Evolutionary conservation across 2,797 vertebrate species (phyloP).

Genomic region (Brachyrhaphis roseni): DNA sequence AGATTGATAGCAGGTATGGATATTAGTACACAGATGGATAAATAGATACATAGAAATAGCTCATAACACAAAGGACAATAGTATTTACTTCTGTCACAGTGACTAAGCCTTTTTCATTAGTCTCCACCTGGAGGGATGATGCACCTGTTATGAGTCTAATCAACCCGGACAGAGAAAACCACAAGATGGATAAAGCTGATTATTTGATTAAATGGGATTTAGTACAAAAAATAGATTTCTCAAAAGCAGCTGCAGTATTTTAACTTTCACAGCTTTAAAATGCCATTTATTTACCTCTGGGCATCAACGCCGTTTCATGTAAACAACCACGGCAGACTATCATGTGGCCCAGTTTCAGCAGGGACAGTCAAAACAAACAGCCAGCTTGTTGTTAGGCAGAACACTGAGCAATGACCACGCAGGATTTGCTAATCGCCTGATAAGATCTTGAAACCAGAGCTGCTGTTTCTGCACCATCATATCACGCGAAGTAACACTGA

Average conservation of each 20-base stretch:
- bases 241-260: background rate
- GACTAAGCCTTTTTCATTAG: background rate
- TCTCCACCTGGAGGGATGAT: background rate
- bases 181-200: background rate
- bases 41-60: background rate
- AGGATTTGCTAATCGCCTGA: conserved; percentile 65
- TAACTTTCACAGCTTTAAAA: background rate
- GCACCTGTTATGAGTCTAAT: background rate
- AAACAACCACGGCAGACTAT: conserved; percentile 23
- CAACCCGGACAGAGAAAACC: background rate
- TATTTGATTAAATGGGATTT: background rate
- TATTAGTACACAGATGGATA: background rate
- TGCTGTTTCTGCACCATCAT: conserved; percentile 22
- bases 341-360: conserved; percentile 44
- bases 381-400: conserved; percentile 62
- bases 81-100: background rate
- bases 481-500: conserved; percentile 11
- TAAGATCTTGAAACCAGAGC: conserved; percentile 66
- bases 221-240: background rate
- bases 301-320: background rate
- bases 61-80: background rate
- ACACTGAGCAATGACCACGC: conserved; percentile 44
- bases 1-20: background rate
- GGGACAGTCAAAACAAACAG: conserved; percentile 58
- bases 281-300: background rate